Base-by-base conservation (phyloP, 30 jellyfish, hydroid and myxozoan genomes). In the Turritopsis dohrnii region DNA sequence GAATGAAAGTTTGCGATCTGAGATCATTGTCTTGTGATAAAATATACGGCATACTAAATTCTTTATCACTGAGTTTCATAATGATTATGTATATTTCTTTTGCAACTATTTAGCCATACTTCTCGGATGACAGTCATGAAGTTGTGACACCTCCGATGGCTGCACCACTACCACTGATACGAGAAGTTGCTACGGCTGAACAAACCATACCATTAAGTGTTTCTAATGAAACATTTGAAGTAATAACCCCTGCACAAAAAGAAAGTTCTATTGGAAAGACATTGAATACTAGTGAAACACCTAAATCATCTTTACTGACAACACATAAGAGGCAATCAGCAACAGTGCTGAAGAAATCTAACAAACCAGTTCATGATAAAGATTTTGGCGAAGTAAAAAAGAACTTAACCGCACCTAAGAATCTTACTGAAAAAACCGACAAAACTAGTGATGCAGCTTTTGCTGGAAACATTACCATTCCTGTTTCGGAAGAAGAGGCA, bases 131-230 rank as follows among this genome's bases (percentile, higher is more conserved):
- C 74, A 81, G 88, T 71, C 84, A 66, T 18, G 54, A 28, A 66
- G 74, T 81, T 18, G 52, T 28, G 23, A 81, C 88, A n/a, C 88
- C 88, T 21, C 88, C 88, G 0, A 28, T 85, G n/a, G 84, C 71
- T 54, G 85, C 31, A n/a, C 88, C 88, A 8, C 16, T 81, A 26
- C 85, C 85, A 54, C 52, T 81, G 0, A 21, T 81, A 54, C 7
- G 29, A 54, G 30, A 52, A 31, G 79, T 24, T n/a, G 52, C 31
- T 20, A 20, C 85, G 17, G 52, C 79, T 1, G 85, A 79, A 20
- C 76, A 79, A 31, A 79, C 85, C 26, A 31, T 53, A n/a, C 85
- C 85, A 23, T 0, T 29, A 19, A 30, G 21, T 24, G 71, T 30
- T 23, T 23, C 65, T n/a, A 29, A 74, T 74, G 8, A 26, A 74